Evolutionary conservation across 2,113 vertebrate species (phyloP).

Genomic region (Chionodraco myersi): DNA sequence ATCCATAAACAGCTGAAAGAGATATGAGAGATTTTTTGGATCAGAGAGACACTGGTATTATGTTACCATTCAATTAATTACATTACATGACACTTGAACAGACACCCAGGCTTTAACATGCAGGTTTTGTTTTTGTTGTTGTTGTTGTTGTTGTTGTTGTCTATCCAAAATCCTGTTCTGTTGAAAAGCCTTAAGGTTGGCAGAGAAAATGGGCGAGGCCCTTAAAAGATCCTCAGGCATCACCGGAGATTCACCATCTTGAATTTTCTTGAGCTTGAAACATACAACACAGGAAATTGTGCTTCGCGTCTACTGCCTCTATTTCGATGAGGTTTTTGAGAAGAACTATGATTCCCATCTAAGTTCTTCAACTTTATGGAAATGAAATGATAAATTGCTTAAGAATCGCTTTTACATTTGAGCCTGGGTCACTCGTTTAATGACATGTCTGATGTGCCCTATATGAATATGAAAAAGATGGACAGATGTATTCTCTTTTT

Average conservation of each 20-base stretch:
- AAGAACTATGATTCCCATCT: neutral
- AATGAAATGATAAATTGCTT: neutral
- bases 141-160: neutral
- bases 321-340: neutral
- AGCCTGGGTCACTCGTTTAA: too few relatives aligned
- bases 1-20: neutral
- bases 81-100: neutral
- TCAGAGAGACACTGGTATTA: neutral
- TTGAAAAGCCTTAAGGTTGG: neutral
- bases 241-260: neutral
- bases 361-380: neutral
- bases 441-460: too few relatives aligned
- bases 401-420: neutral
- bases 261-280: neutral
- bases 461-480: neutral
- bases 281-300: neutral
- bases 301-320: neutral
- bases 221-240: neutral
- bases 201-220: too few relatives aligned
- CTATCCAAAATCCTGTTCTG: neutral
- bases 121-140: neutral
- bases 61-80: neutral
- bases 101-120: neutral
- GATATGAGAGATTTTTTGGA: neutral
- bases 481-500: neutral